Evolutionary conservation across 1,140 invertebrate species (phyloP), one percentile per base, ranked within the genome.

Genomic region (Spodoptera litura): DNA sequence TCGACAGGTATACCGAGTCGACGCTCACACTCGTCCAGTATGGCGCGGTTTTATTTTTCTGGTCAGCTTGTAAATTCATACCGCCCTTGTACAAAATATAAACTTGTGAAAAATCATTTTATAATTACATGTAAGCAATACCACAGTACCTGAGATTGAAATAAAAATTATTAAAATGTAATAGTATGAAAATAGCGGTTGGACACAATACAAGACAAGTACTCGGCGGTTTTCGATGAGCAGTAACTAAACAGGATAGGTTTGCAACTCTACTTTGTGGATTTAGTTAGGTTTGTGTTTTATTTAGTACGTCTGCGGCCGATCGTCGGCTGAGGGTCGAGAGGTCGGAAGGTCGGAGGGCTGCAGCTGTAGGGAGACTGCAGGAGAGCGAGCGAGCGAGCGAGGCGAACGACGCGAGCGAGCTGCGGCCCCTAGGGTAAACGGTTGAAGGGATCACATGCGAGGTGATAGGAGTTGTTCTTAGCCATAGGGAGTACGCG

Each of bases 91-190:
- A 79, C 80, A 86, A 83, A 81, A 66, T 81, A 79, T 70, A 70
- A 70, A 70, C 66, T 70, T 31, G 66, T 70, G 66, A 72, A 84
- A 83, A 87, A 82, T 85, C 82, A 88, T 86, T 87, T 81, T 87
- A 87, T 55, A 78, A 72, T 88, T 89, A 90, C 87, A 88, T 86
- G 86, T 93, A 93, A 93, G 92, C 91, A 93, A 93, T 93, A 93
- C 89, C 88, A 87, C 87, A 90, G 92, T 93, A 94, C 91, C 91
- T 94, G 92, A 92, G 86, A 91, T 85, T 87, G 78, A 80, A 80
- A 83, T 81, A 83, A 85, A 80, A 79, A 79, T 83, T 82, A 79
- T 84, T 84, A 81, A 87, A 89, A 88, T 88, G 84, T 87, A 89
- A 91, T 89, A 91, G 86, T 85, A 87, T 81, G 87, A 83, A 85